phyloP scores from a whole-genome alignment of 2,888 invertebrate genomes.

The Drosophila formosana region DNA sequence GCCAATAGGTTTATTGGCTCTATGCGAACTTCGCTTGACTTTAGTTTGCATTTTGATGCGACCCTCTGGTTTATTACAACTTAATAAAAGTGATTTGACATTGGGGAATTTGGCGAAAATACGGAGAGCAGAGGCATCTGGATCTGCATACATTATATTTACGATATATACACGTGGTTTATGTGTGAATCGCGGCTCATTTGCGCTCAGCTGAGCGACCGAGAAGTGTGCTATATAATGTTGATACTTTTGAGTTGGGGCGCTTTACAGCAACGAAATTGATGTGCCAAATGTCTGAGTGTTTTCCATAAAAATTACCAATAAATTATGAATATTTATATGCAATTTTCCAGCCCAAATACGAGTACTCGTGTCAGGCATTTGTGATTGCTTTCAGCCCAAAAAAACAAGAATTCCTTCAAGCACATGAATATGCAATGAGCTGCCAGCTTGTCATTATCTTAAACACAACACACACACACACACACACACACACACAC shows the following conservation, averaged over 20 bases:
- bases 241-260: not conserved
- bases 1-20: not conserved
- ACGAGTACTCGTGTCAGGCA: constrained; percentile 7
- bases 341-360: constrained; percentile 26
- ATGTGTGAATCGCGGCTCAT: not conserved
- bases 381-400: constrained; percentile 34
- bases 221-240: constrained; percentile 22
- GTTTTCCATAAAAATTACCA: constrained; percentile 23
- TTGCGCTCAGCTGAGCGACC: constrained; percentile 4
- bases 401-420: constrained; percentile 21
- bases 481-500: not conserved
- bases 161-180: not conserved
- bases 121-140: not conserved
- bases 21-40: not conserved
- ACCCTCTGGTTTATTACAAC: no score
- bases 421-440: constrained; percentile 64
- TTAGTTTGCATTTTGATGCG: not conserved
- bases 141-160: not conserved
- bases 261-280: constrained; percentile 6
- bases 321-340: constrained; percentile 57
- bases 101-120: not conserved
- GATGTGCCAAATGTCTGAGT: constrained; percentile 11
- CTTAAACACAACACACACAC: constrained; percentile 4
- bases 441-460: constrained; percentile 29
- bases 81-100: not conserved